Evolutionary conservation across 2,888 invertebrate species (phyloP).

Genomic region (Drosophila rellima): DNA sequence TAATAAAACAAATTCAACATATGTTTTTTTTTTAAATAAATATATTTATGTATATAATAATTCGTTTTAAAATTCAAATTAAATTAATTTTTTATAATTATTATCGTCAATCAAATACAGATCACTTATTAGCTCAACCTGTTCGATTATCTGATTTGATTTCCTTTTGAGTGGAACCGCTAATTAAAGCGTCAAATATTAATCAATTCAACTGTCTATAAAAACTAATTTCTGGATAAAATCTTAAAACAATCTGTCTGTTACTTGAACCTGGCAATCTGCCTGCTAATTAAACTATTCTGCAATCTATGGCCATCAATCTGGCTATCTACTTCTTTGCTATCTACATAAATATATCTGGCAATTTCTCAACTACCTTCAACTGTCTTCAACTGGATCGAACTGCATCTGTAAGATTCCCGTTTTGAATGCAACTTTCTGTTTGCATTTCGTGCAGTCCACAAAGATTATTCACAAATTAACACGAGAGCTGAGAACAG

Average conservation of each 20-base stretch:
- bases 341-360: slow-evolving; percentile 29
- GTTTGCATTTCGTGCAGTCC: slow-evolving; percentile 64
- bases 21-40: too few species aligned
- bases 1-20: too few species aligned
- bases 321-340: slow-evolving; percentile 29
- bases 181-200: slow-evolving; percentile 33
- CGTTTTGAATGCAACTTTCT: slow-evolving; percentile 30
- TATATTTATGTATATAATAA: neutral
- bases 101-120: neutral
- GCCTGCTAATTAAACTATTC: slow-evolving; percentile 48
- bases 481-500: slow-evolving; percentile 49
- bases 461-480: slow-evolving; percentile 77
- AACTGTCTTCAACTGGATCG: slow-evolving; percentile 9
- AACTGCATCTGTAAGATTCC: slow-evolving; percentile 19
- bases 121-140: neutral
- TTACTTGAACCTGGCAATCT: slow-evolving; percentile 19
- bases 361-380: slow-evolving; percentile 32
- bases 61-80: neutral
- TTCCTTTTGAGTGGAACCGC: neutral
- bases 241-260: slow-evolving; percentile 39
- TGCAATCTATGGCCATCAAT: slow-evolving; percentile 54
- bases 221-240: slow-evolving; percentile 30
- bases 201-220: slow-evolving; percentile 41
- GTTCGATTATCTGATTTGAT: neutral
- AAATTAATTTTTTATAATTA: neutral